Base-by-base conservation (phyloP, 2,113 vertebrate species). In the Microcebus murinus region DNA sequence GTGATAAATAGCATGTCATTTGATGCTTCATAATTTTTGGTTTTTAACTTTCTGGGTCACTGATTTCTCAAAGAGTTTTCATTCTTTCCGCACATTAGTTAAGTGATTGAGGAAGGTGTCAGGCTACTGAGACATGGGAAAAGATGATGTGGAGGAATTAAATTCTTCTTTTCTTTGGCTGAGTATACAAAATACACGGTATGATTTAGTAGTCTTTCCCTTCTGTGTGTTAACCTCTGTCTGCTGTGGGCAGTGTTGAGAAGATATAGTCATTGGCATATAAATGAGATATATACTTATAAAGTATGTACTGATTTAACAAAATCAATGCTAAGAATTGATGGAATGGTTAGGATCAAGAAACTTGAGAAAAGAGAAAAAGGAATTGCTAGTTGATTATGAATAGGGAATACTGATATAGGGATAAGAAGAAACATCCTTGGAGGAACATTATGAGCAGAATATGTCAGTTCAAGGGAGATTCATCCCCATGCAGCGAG, bases 1-100 rank as follows among this genome's bases (percentile, higher is more conserved):
- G 10, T 96, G 95, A 98, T 96, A 93, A 96, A 95, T 95, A 96
- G 39, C 70, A 57, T 93, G 91, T 74, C 97, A 95, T 93, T 96
- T 96, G 96, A 91, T 95, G 96, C 96, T 98, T 97, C 95, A 95
- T 98, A 96, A 98, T 97, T 98, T 98, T 95, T 86, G 91, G 74
- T 84, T 96, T 97, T 95, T 96, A 95, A 97, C 96, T 98, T 98
- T 96, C 87, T 96, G 95, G 94, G 97, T 98, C 98, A 96, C 95
- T 90, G 93, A 63, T 82, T 96, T 95, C 96, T 96, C 96, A 87
- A 96, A 98, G 95, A 95, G 95, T 95, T 96, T 98, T 96, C 50
- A 81, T 98, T 96, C 91, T 98, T 96, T 95, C 96, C 4, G 2
- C 96, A 94, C 70, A 82, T 97, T 96, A 95, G 94, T 94, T 90